phyloP scores from a whole-genome alignment of 2,888 invertebrate genomes.

The Micropterix aruncella region DNA sequence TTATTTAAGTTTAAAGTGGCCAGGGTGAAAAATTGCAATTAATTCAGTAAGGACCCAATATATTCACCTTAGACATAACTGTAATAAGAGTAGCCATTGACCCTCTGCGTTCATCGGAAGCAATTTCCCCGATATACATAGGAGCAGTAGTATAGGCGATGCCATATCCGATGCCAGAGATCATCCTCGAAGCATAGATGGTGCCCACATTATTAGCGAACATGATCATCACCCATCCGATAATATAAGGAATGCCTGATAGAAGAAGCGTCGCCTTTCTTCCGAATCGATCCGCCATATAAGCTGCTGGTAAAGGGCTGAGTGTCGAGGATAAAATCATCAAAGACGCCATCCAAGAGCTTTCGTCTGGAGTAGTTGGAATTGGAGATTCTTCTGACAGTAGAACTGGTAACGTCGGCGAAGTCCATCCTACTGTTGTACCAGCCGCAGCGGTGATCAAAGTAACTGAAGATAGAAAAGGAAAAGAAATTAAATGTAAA shows the following conservation, averaged over 20 bases:
- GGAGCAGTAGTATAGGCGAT: constrained; percentile 44
- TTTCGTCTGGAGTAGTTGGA: constrained; percentile 37
- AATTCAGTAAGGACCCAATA: not conserved
- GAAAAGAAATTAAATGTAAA: no score
- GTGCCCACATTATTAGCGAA: constrained; percentile 38
- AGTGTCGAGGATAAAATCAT: constrained; percentile 48
- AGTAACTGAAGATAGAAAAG: constrained; percentile 22
- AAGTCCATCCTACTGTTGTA: constrained; percentile 44
- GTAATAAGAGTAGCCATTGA: constrained; percentile 45
- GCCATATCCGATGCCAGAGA: constrained; percentile 48
- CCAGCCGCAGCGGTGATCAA: constrained; percentile 37
- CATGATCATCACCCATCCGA: constrained; percentile 50
- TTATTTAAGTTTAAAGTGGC: no score
- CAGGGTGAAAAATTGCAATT: no score
- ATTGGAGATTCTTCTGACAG: constrained; percentile 33
- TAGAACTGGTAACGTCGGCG: constrained; percentile 43
- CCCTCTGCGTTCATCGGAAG: constrained; percentile 42
- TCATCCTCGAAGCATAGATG: constrained; percentile 41
- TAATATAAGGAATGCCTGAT: constrained; percentile 42
- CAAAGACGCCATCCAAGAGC: constrained; percentile 50
- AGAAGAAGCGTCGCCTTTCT: constrained; percentile 46
- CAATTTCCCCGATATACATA: constrained; percentile 48
- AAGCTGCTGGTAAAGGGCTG: constrained; percentile 46
- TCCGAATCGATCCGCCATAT: constrained; percentile 48
- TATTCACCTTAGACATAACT: constrained; percentile 37